Base-by-base conservation (phyloP, 35 echinoderm and acorn worm species). In the Ophioderma brevispina region DNA sequence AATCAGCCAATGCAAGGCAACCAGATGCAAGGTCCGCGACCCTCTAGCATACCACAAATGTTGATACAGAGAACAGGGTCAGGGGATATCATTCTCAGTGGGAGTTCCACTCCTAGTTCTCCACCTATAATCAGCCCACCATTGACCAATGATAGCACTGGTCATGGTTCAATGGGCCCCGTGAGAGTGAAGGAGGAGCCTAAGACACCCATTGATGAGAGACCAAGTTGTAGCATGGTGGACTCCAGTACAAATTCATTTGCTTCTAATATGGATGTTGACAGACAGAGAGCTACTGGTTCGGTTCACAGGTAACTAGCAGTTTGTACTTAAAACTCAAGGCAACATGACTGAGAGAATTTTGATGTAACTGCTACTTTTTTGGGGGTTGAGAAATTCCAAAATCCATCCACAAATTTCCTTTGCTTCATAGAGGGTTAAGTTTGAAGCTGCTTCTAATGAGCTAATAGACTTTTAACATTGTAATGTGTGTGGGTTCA, bases 181-280 rank as follows among this genome's bases (percentile, higher is more conserved):
- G 70, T 38, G 31, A 59, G 52, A 31, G 43, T 85, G 25, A 85
- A 85, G 21, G 83, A 59, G 13, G 83, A 85, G 33, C n/a, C 43
- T 1, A 23, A 13, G 31, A 39, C 43, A 30, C 43, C 55, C n/a
- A 38, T 32, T 6, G 50, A 63, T 23, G 83, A 37, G 1, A 32
- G 83, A 64, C 49, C 83, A 21, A 85, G 83, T 40, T 85, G 83
- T 37, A 85, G 83, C 43, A 31, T 85, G n/a, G 83, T 25, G 4
- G 59, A 25, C 4, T 25, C 6, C 1, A 6, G 5, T 70, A 30
- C 23, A 15, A 6, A 6, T 70, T 1, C 10, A 13, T 70, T 70
- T 21, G 8, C 21, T 52, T 21, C 46, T 11, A 52, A 8, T 52
- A 11, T 52, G n/a, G 83, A 85, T 31, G 83, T 49, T 37, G 46